phyloP scores from a whole-genome alignment of 2,113 vertebrate genomes.

The Pterocles gutturalis region DNA sequence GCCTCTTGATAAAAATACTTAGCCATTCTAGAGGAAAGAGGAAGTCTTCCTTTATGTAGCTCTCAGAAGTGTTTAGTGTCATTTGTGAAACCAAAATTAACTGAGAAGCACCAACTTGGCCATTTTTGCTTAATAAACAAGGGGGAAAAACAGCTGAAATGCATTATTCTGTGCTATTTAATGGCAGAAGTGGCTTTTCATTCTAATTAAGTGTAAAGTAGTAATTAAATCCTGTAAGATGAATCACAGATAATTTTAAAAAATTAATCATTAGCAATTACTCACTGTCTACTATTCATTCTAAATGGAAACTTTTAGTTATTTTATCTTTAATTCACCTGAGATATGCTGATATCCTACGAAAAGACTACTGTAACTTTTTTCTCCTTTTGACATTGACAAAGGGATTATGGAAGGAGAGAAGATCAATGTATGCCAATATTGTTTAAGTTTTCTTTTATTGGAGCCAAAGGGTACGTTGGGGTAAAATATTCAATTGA shows the following conservation, averaged over 20 bases:
- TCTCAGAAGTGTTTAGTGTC: not conserved
- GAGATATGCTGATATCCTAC: not conserved
- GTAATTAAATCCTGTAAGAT: not conserved
- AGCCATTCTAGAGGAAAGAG: not conserved
- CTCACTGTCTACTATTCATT: not conserved
- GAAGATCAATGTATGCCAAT: conserved; percentile 15
- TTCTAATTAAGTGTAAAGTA: not conserved
- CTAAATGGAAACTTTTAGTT: not conserved
- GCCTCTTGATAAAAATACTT: not conserved
- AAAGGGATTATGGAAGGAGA: conserved; percentile 13
- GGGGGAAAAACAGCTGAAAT: not conserved
- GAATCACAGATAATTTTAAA: not conserved
- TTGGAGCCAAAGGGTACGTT: not conserved
- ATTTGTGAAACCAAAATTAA: not conserved
- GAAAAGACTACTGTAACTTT: not conserved
- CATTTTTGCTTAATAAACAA: not conserved
- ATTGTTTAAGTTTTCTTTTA: conserved; percentile 29
- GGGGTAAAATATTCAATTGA: conserved; percentile 28
- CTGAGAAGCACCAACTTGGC: not conserved
- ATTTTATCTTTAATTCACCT: not conserved
- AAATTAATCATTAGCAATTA: not conserved
- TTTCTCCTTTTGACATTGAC: conserved; percentile 22
- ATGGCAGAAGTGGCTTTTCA: not conserved
- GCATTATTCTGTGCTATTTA: not conserved
- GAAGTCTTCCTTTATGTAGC: not conserved